Evolutionary conservation across 2,113 vertebrate genomes (phyloP).

Genomic region (Struthidea cinerea): DNA sequence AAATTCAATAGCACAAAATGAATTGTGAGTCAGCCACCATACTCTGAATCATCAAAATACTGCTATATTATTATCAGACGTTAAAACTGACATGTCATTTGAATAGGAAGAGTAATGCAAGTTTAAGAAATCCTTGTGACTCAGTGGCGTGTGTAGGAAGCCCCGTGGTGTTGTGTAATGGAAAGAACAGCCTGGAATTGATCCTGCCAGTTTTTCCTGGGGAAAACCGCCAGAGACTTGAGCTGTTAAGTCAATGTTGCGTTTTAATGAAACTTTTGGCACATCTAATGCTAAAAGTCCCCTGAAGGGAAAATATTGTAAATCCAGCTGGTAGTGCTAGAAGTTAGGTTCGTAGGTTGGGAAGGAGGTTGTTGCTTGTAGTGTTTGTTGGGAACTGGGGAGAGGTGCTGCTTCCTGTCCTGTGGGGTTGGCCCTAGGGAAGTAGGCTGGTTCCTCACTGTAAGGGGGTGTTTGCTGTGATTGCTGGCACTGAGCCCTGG

Average conservation of each 20-base stretch:
- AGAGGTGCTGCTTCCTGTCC: background rate
- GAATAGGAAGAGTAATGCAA: background rate
- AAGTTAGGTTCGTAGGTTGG: background rate
- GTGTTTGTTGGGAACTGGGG: background rate
- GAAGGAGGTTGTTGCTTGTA: background rate
- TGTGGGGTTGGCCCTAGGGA: background rate
- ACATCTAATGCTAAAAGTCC: constrained; percentile 9
- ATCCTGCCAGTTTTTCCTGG: background rate
- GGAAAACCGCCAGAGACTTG: constrained; percentile 2
- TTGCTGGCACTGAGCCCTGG: background rate
- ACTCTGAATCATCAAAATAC: background rate
- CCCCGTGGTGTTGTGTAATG: background rate
- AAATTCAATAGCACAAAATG: background rate
- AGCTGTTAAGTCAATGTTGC: constrained; percentile 41
- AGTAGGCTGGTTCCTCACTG: fast-evolving
- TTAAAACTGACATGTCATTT: background rate
- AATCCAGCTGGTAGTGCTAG: background rate
- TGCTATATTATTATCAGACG: background rate
- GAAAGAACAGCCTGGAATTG: background rate
- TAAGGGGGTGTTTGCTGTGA: background rate
- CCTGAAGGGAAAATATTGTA: constrained; percentile 53
- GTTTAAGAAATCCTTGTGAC: background rate
- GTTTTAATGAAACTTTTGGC: constrained; percentile 50
- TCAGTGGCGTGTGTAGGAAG: background rate
- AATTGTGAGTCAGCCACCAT: background rate